Percentiles rank a stretch among this genome's conserved stretches.
Conservation (phyloP, 1,140 invertebrate species). For the Drosophila repleta region DNA sequence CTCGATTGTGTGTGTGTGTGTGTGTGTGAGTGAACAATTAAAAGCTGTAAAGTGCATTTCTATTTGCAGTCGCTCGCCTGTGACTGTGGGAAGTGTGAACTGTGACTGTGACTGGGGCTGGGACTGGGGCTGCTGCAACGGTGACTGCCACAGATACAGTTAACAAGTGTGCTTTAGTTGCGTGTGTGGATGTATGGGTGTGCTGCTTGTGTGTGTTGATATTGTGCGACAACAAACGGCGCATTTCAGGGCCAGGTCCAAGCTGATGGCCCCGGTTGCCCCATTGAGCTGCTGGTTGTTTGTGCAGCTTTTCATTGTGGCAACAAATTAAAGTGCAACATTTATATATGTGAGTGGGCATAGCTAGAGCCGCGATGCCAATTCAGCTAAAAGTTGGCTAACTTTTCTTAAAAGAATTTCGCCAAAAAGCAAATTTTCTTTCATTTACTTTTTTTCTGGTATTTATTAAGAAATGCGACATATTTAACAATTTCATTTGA, state of each 20-base stretch:
- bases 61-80: conserved; percentile 52
- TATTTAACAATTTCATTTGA: no score
- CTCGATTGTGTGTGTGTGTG: conserved; percentile 18
- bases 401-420: not conserved
- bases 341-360: not conserved
- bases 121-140: conserved; percentile 19
- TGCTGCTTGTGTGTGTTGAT: conserved; percentile 20
- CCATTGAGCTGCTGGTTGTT: conserved; percentile 17
- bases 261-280: not conserved
- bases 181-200: conserved; percentile 15
- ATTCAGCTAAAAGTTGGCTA: not conserved
- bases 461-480: no score
- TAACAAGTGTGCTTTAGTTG: conserved; percentile 19
- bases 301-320: conserved; percentile 26
- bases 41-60: conserved; percentile 55
- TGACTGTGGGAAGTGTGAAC: conserved; percentile 20
- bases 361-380: not conserved
- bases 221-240: conserved; percentile 38
- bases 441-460: no score
- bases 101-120: no score
- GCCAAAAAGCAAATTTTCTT: no score
- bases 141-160: conserved; percentile 25
- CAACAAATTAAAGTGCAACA: conserved; percentile 44
- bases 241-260: conserved; percentile 41
- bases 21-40: conserved; percentile 57